Percentiles rank a stretch among this genome's conserved stretches.
Evolutionary conservation across 2,113 vertebrate genomes (phyloP).

Genomic region (Turnix velox): DNA sequence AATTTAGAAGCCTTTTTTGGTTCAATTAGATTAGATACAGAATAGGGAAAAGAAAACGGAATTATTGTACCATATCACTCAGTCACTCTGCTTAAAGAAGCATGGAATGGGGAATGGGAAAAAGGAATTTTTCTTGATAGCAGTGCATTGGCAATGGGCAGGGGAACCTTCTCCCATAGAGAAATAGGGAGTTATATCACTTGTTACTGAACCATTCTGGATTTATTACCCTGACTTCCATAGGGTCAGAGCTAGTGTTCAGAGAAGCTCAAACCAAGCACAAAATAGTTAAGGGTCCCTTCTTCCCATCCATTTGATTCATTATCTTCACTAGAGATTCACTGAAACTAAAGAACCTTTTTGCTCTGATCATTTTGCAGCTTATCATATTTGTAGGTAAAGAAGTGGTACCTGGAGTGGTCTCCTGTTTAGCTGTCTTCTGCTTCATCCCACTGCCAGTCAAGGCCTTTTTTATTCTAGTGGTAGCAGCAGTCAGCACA

Average conservation of each 20-base stretch:
- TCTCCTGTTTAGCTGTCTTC: not conserved
- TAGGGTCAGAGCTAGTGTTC: not conserved
- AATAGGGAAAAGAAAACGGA: not conserved
- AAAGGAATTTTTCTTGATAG: not conserved
- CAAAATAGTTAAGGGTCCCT: not conserved
- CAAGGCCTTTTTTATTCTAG: not conserved
- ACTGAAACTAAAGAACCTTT: not conserved
- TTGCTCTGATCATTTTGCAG: not conserved
- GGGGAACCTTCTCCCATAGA: not conserved
- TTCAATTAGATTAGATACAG: not conserved
- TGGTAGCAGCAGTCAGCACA: not conserved
- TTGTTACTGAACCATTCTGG: not conserved
- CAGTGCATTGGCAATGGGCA: accelerated
- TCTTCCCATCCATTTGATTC: not conserved
- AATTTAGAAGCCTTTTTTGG: not conserved
- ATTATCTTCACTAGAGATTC: not conserved
- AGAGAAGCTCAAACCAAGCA: not conserved
- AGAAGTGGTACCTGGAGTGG: not conserved
- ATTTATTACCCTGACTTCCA: not conserved
- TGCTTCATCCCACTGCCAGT: not conserved
- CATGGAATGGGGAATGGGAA: not conserved
- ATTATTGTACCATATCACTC: not conserved
- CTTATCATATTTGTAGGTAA: not conserved
- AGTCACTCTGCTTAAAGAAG: not conserved
- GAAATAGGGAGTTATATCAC: not conserved